Conservation (phyloP, 2,888 invertebrate species). For the Drosophila tanythrix region DNA sequence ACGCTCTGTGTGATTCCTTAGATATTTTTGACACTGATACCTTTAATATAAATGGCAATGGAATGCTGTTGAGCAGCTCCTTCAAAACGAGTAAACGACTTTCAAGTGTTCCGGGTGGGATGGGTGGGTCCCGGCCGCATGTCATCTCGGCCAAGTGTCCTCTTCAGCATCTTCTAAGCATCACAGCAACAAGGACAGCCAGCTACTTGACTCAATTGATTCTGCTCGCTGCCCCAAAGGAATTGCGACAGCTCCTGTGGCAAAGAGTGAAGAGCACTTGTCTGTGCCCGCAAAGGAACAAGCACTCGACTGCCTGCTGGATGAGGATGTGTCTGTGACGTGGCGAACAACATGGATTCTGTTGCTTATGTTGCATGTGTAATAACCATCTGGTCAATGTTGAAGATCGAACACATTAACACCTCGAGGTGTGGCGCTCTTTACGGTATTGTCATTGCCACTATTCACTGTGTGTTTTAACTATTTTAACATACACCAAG, state of each 20-base stretch:
- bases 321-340: constrained; percentile 42
- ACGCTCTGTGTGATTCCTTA: constrained; percentile 34
- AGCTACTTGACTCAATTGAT: constrained; percentile 58
- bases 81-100: constrained; percentile 28
- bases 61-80: constrained; percentile 27
- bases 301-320: constrained; percentile 30
- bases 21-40: constrained; percentile 4
- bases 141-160: constrained; percentile 44
- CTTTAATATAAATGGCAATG: constrained; percentile 15
- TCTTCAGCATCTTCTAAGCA: constrained; percentile 39
- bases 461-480: neutral
- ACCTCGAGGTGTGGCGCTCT: neutral
- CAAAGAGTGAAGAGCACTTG: constrained; percentile 54
- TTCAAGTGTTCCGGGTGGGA: constrained; percentile 35
- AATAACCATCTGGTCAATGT: constrained; percentile 13
- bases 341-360: constrained; percentile 17
- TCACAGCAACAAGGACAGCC: constrained; percentile 30
- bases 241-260: constrained; percentile 35
- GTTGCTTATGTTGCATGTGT: constrained; percentile 15
- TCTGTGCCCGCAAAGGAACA: constrained; percentile 40
- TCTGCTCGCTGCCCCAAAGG: constrained; percentile 36
- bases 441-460: neutral
- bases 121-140: neutral
- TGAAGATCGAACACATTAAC: constrained; percentile 1
- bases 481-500: neutral